These are phyloP conservation scores for Exaiptasia diaphana DNA, from an alignment of 64 coral and sea anemone genomes.

Conservation along the genomic window DNA sequence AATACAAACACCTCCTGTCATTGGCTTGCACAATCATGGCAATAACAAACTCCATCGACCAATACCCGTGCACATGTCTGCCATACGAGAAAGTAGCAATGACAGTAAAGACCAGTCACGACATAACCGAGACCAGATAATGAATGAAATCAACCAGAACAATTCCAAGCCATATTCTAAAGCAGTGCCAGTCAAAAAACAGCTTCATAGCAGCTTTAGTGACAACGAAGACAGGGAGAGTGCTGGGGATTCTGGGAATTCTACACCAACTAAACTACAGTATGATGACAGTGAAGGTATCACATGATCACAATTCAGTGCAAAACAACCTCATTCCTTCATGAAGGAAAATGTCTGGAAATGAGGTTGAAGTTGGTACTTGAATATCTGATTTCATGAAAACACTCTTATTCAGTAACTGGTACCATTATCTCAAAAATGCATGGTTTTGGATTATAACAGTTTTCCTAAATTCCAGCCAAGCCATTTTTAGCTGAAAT, in stretches of 20 bases:
- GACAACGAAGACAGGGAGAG: constrained; percentile 13
- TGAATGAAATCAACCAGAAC: constrained; percentile 28
- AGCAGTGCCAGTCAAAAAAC: background rate
- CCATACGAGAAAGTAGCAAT: constrained; percentile 19
- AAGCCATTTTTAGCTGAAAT: no score
- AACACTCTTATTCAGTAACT: no score
- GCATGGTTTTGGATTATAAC: no score
- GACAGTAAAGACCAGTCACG: background rate
- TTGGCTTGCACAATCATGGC: background rate
- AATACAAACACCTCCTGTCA: constrained; percentile 38
- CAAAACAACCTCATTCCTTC: no score
- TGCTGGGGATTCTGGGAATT: background rate
- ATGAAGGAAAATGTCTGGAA: no score
- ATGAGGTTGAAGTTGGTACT: no score
- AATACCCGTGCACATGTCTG: constrained; percentile 59
- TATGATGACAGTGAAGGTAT: no score
- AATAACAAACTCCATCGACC: constrained; percentile 33
- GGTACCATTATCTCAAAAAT: no score
- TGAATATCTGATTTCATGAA: no score
- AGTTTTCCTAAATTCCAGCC: no score
- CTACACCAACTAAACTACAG: constrained; percentile 32
- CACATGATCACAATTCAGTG: no score
- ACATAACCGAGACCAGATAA: background rate
- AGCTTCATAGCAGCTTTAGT: background rate
- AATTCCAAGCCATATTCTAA: constrained; percentile 33